These are phyloP conservation scores for Aethina tumida DNA, from an alignment of 1,140 invertebrate species.

Conservation along the genomic window DNA sequence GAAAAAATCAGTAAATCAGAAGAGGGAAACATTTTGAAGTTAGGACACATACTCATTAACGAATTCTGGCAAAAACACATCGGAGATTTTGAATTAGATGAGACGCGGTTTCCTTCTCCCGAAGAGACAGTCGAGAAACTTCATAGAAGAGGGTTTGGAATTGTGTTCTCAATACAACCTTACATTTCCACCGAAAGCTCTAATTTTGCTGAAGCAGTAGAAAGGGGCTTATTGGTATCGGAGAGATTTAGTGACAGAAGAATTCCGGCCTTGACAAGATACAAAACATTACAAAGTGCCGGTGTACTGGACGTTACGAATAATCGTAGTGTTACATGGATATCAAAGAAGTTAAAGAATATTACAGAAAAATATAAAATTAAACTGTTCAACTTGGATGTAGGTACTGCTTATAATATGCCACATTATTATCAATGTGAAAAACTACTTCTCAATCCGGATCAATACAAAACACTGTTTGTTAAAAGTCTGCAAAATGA, in stretches of 20 bases:
- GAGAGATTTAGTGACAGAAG: conserved; percentile 59
- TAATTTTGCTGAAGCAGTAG: conserved; percentile 69
- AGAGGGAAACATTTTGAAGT: conserved; percentile 48
- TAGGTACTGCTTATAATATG: conserved; percentile 79
- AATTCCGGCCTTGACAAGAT: conserved; percentile 65
- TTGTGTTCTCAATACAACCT: conserved; percentile 73
- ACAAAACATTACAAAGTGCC: conserved; percentile 64
- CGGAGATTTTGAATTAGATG: conserved; percentile 68
- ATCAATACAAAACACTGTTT: conserved; percentile 69
- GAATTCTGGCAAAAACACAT: conserved; percentile 76
- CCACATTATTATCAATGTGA: conserved; percentile 76
- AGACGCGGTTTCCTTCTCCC: conserved; percentile 59
- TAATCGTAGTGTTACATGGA: conserved; percentile 68
- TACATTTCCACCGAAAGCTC: conserved; percentile 76
- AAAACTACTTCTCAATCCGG: conserved; percentile 61
- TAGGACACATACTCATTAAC: conserved; percentile 72
- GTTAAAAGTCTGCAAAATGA: conserved; percentile 51
- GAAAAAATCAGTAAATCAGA: conserved; percentile 66
- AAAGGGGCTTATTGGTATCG: conserved; percentile 57
- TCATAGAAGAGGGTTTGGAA: conserved; percentile 71
- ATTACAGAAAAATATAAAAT: conserved; percentile 68
- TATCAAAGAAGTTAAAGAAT: conserved; percentile 58
- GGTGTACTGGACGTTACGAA: conserved; percentile 80
- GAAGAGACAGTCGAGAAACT: conserved; percentile 71
- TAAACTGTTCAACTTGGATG: conserved; percentile 82